Evolutionary conservation across 2,797 vertebrate genomes (phyloP), one percentile per base, ranked within the genome.

Genomic region (Prunella strophiata): DNA sequence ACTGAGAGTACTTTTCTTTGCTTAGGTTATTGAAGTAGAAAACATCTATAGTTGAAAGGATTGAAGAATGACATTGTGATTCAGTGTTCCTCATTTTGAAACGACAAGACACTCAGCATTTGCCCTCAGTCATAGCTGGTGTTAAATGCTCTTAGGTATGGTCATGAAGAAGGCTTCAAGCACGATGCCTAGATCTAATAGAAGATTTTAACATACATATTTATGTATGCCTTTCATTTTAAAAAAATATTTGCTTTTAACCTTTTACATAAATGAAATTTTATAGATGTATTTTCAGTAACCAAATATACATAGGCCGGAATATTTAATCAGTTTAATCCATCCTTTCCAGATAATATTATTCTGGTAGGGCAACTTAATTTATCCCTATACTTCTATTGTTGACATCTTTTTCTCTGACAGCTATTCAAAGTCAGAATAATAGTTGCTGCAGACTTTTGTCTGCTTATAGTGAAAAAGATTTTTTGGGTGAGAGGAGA

Each of bases 31-130:
- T 51, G 32, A 78, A 55, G 6, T 17, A 45, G 18, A 52, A 62
- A 92, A 12, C 2, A 10, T n/a, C 14, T 72, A 0, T 13, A 29
- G 4, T 26, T 80, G 13, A 26, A 42, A 0, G 1, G 11, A 30
- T 2, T 57, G 81, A 87, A 68, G 65, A 74, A 50, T 12, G 17
- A 18, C 10, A 27, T n/a, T 18, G 9, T 45, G 54, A 58, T 21
- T 21, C 14, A 36, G 36, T 22, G 26, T 23, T 68, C 23, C 68
- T 74, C 1, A 4, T 72, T 91, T 81, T 47, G 12, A 79, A 81
- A 75, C 7, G 1, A 26, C 32, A 40, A 71, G 13, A 6, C 1
- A 0, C 50, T 82, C 40, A 82, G 11, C 8, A 27, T 57, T 61
- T 71, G 23, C 11, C 23, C 9, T 6, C 20, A 47, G 17, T 13